Evolutionary conservation across 2,797 vertebrate genomes (phyloP).

Genomic region (Smutsia temminckii): DNA sequence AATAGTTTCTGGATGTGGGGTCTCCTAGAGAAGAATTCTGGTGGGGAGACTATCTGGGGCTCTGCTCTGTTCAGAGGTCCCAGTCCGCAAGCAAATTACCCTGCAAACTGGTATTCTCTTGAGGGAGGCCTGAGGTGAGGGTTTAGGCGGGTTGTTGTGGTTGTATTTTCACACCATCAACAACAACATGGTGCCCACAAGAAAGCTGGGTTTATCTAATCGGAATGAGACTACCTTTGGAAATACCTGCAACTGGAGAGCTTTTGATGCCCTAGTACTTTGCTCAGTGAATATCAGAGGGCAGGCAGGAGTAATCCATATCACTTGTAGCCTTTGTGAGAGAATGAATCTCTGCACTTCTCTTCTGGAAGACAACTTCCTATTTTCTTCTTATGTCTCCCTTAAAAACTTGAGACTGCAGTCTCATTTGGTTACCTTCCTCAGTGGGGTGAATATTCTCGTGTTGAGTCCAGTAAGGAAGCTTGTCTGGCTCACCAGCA

Average conservation of each 20-base stretch:
- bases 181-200: not conserved
- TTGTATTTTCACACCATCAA: not conserved
- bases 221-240: not conserved
- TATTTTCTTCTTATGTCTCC: not conserved
- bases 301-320: not conserved
- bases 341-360: not conserved
- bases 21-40: not conserved
- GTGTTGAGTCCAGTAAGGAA: not conserved
- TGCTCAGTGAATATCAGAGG: not conserved
- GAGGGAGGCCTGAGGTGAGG: not conserved
- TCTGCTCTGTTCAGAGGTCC: not conserved
- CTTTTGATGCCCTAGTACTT: not conserved
- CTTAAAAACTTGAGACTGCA: not conserved
- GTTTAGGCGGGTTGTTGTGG: not conserved
- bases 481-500: not conserved
- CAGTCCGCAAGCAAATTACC: not conserved
- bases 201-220: not conserved
- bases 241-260: not conserved
- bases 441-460: not conserved
- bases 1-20: not conserved
- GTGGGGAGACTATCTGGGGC: not conserved
- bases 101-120: too few species aligned
- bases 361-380: not conserved
- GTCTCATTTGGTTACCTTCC: not conserved
- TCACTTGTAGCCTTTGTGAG: not conserved